Evolutionary conservation across 2,113 vertebrate genomes (phyloP).

Genomic region (Charina bottae): DNA sequence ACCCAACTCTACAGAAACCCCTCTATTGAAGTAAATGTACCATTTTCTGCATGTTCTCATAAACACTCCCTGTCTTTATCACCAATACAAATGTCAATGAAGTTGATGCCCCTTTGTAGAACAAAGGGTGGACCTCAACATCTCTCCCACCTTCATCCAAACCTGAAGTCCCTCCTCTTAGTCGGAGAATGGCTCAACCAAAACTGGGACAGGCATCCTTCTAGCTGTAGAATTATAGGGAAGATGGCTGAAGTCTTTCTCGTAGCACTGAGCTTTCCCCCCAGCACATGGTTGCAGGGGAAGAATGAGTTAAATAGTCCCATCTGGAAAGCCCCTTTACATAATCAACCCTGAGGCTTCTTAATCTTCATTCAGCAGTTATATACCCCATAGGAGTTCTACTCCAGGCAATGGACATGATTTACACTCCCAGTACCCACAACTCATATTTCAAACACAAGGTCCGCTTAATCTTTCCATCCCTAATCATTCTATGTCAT

Average conservation of each 20-base stretch:
- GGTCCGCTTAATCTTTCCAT: background rate
- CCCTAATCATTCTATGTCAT: background rate
- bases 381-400: background rate
- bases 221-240: no score
- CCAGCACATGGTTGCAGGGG: background rate
- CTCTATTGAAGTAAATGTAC: no score
- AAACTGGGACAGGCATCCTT: background rate
- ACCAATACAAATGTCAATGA: background rate
- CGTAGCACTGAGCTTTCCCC: background rate
- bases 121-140: background rate
- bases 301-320: background rate
- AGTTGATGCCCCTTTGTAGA: background rate
- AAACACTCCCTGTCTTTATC: no score
- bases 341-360: background rate
- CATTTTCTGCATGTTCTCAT: no score
- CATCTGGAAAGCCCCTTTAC: constrained; percentile 4
- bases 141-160: background rate
- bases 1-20: no score
- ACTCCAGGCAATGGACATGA: background rate
- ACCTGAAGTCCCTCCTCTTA: background rate
- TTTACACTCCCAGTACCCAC: background rate
- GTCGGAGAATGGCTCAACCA: no score
- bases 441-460: background rate
- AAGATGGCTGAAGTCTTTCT: background rate
- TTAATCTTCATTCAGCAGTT: background rate